Evolutionary conservation across 2,797 vertebrate genomes (phyloP).

Genomic region (Loriculus beryllinus): DNA sequence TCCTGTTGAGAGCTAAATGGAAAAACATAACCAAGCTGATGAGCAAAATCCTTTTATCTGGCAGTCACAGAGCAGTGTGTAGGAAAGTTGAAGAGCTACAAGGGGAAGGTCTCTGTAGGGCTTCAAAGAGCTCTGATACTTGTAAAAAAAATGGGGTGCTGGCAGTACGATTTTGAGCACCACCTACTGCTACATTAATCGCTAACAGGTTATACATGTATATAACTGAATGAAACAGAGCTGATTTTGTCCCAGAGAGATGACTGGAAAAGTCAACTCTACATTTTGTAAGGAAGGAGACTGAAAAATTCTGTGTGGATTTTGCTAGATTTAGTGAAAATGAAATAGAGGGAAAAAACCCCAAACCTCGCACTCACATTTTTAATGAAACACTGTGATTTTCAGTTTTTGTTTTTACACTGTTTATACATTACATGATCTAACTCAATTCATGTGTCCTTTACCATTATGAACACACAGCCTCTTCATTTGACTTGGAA

Average conservation of each 20-base stretch:
- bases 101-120: not conserved
- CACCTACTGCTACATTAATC: not conserved
- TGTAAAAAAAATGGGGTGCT: not conserved
- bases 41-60: not conserved
- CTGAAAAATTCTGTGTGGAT: not conserved
- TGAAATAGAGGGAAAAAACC: not conserved
- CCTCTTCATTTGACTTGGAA: not conserved
- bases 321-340: not conserved
- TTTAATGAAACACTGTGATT: not conserved
- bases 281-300: not conserved
- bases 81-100: not conserved
- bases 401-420: not conserved
- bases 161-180: not conserved
- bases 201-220: not conserved
- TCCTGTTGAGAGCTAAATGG: not conserved
- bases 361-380: not conserved
- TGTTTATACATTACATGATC: not conserved
- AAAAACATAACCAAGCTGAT: not conserved
- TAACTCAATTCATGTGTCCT: not conserved
- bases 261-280: not conserved
- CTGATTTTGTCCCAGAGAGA: not conserved
- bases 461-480: not conserved
- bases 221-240: not conserved
- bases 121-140: not conserved
- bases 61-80: not conserved